Evolutionary conservation across 2,888 invertebrate species (phyloP), one percentile per base, ranked within the genome.

Genomic region (Fabriciana adippe): DNA sequence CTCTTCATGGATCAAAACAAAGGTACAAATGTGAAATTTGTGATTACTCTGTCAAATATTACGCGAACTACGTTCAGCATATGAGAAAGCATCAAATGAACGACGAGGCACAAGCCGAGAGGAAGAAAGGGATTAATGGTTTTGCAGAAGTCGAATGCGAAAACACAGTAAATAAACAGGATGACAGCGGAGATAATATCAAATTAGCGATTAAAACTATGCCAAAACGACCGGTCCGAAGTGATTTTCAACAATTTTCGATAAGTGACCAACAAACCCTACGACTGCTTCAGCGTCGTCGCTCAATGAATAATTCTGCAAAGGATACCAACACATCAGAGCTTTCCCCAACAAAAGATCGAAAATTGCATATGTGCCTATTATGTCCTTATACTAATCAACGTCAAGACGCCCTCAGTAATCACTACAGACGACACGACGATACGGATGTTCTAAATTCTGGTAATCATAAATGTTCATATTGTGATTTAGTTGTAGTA

Each of bases 21-120:
- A 94, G 96, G 70, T 97, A 96, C 83, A 95, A 95, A 76, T 97
- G 97, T 88, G 95, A 96, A 76, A 93, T 95, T 55, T 97, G 97
- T 85, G 97, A 97, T 87, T 97, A 97, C 86, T 96, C 97, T 2
- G 97, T 97, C 0, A 96, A 97, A 77, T 97, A 97, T 83, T 96
- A 96, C 77, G 97, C 97, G 1, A 96, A 97, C 82, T 96, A 96
- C 76, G 94, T 95, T 50, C 97, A 97, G 81, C 97, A 97, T 81
- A 92, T 95, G 88, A 95, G 95, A 70, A 96, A 97, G 79, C 97
- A 97, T 83, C 94, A 95, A 81, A 94, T 94, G 84, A 95, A 95
- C 72, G 95, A 94, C 51, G 94, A 95, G 76, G 95, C 95, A 13
- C 93, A 93, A 74, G 94, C 94, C 0, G 94, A 94, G 53, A 90